These are phyloP conservation scores for Melinaea marsaeus DNA, from an alignment of 2,888 invertebrate genomes.

Conservation along the genomic window DNA sequence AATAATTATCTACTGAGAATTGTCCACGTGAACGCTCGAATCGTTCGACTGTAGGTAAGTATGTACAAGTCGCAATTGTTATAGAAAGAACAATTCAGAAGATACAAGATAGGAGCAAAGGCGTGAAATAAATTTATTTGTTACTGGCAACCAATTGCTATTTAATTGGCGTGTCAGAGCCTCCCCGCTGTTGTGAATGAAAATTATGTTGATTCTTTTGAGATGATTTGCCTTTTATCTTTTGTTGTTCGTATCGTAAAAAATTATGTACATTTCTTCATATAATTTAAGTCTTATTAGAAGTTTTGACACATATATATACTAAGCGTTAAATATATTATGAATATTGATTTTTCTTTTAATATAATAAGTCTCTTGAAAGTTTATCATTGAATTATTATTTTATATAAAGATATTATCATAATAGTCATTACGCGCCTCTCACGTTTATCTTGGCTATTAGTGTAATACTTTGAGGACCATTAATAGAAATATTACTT, in stretches of 20 bases:
- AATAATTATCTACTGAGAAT: conserved; percentile 13
- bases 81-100: conserved; percentile 62
- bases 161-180: conserved; percentile 64
- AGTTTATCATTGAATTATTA: not conserved
- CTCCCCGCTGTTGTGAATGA: conserved; percentile 35
- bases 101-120: conserved; percentile 67
- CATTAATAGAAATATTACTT: conserved; percentile 30
- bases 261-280: conserved; percentile 14
- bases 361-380: no score
- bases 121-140: conserved; percentile 67
- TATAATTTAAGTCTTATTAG: no score
- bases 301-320: no score
- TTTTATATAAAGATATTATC: not conserved
- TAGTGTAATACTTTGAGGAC: conserved; percentile 17
- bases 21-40: conserved; percentile 15
- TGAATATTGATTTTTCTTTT: no score
- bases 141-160: conserved; percentile 56
- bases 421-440: not conserved
- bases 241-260: conserved; percentile 25
- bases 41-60: conserved; percentile 53
- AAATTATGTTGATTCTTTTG: conserved; percentile 40
- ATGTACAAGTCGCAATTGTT: conserved; percentile 57
- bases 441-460: conserved; percentile 4
- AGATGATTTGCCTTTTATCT: conserved; percentile 33
- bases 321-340: no score